Evolutionary conservation across 1,140 invertebrate genomes (phyloP).

Genomic region (Drosophila ananassae): DNA sequence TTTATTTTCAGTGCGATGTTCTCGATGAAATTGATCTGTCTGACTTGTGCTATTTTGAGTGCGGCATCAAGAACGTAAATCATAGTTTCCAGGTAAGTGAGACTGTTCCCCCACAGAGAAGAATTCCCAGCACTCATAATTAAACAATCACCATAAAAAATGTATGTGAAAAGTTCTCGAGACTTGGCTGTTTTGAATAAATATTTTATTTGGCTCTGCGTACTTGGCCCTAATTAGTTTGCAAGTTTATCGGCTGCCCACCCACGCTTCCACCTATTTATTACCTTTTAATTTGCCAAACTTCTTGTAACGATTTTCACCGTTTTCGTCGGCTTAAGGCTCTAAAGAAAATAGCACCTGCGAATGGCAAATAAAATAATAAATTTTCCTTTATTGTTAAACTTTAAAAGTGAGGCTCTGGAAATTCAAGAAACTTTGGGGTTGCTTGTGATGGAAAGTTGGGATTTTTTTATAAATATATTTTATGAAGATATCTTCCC

Average conservation of each 20-base stretch:
- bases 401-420: no score
- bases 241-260: constrained; percentile 1
- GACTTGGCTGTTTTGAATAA: constrained; percentile 3
- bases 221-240: constrained; percentile 43
- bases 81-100: constrained; percentile 92
- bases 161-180: constrained; percentile 47
- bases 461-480: no score
- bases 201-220: constrained; percentile 38
- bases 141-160: constrained; percentile 46
- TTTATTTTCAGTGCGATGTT: constrained; percentile 90
- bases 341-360: no score
- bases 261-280: constrained; percentile 24
- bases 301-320: constrained; percentile 20
- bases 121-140: no score
- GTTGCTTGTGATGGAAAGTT: no score
- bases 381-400: no score
- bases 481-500: no score
- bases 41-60: constrained; percentile 93
- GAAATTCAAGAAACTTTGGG: no score
- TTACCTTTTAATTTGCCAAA: constrained; percentile 39
- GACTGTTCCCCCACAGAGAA: constrained; percentile 11
- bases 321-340: not conserved
- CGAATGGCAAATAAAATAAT: no score
- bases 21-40: constrained; percentile 94
- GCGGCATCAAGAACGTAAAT: constrained; percentile 93